A percentile compares a stretch with the other conserved stretches of the same genome.
Evolutionary conservation across 92 coral and sea anemone species (phyloP).

Genomic region (Heliopora coerulea): DNA sequence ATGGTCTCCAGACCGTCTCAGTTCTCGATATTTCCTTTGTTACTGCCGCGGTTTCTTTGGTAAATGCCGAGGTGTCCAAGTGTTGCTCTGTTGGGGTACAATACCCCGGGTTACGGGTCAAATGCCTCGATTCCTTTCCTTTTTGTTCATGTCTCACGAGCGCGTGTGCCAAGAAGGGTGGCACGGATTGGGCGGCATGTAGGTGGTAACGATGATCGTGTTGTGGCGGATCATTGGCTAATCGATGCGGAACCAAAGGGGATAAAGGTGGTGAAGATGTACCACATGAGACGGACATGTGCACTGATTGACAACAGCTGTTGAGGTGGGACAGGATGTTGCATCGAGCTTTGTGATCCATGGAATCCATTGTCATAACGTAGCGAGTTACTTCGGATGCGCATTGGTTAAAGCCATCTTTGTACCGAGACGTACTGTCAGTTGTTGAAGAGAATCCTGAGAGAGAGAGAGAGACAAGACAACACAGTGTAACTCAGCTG

Average conservation of each 20-base stretch:
- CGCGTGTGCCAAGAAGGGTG: slow-evolving; percentile 1
- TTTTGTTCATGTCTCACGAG: not conserved
- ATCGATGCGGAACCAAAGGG: slow-evolving; percentile 1
- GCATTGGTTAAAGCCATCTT: slow-evolving; percentile 67
- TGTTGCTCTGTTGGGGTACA: not conserved
- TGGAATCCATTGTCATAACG: slow-evolving; percentile 49
- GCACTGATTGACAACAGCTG: slow-evolving; percentile 34
- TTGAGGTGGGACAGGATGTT: slow-evolving; percentile 60
- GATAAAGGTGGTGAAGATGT: slow-evolving; percentile 31
- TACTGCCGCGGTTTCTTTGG: not conserved
- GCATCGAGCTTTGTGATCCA: slow-evolving; percentile 51
- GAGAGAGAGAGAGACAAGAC: not conserved
- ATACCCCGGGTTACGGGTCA: not conserved
- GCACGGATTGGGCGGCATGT: slow-evolving; percentile 1
- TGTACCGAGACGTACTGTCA: slow-evolving; percentile 51
- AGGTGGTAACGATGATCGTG: slow-evolving; percentile 22
- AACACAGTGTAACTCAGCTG: too few relatives aligned
- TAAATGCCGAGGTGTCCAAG: not conserved
- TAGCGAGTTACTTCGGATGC: slow-evolving; percentile 58
- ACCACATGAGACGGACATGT: slow-evolving; percentile 7
- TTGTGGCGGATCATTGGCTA: slow-evolving; percentile 10
- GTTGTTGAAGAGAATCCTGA: slow-evolving; percentile 50
- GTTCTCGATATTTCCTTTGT: slow-evolving; percentile 22
- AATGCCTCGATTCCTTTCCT: not conserved
- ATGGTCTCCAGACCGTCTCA: slow-evolving; percentile 40